Base-by-base conservation (phyloP, 2,888 invertebrate genomes). In the Tromatobia lineatoria region DNA sequence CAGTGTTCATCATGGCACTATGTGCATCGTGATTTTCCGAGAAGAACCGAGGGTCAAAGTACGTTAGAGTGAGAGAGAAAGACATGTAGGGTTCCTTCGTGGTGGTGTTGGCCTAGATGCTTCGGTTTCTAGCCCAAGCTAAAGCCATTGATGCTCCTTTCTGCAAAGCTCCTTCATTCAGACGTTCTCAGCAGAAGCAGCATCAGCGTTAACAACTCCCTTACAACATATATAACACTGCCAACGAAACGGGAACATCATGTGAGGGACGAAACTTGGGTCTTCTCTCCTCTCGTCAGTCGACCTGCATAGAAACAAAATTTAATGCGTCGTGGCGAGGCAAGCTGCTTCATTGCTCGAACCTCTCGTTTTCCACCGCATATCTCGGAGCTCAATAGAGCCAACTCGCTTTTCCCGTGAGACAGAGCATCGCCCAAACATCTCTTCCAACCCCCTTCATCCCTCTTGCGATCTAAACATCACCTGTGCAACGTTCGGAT, bases 261-360 rank as follows among this genome's bases (percentile, higher is more conserved):
- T 61, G 75, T 75, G 75, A 64, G 64, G 45, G 42, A 15, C 34
- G 18, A 20, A 64, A 38, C 64, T 18, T 18, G 64, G 4, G n/a
- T 52, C 25, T 4, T 23, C 11, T 38, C 38, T 3, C 7, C 25
- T 20, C 50, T 29, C 80, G n/a, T 18, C 73, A 10, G 64, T 64
- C 82, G 59, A 70, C 52, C 47, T 67, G 79, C 70, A 83, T 75
- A 74, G 74, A 79, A 80, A 80, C 75, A 59, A 79, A 83, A 83
- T 83, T 83, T 83, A 76, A 83, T 80, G 79, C 79, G 75, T 82
- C 70, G 59, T 64, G 64, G 73, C 52, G 52, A 64, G 38, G 34
- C 73, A 47, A 45, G 64, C 61, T 57, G 66, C 47, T 54, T 57
- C 69, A 57, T 66, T 20, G 45, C 45, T 61, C 64, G 42, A 11